Evolutionary conservation across 2,113 vertebrate genomes (phyloP).

Genomic region (Anser brachyrhynchus): DNA sequence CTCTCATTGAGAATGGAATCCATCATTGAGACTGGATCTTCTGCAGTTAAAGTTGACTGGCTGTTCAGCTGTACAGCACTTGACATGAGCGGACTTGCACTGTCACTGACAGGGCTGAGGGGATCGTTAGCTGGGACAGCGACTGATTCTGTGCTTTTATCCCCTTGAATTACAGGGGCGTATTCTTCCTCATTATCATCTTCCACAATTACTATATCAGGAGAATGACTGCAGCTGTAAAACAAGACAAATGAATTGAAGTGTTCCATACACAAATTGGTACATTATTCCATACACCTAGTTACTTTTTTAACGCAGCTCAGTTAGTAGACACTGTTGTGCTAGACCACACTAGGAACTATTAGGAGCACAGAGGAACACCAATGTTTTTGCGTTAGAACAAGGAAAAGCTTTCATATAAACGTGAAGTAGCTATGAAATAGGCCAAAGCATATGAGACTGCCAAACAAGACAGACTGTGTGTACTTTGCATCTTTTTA

Average conservation of each 20-base stretch:
- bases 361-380: neutral
- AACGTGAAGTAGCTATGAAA: neutral
- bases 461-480: neutral
- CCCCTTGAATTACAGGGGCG: conserved; percentile 76
- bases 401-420: neutral
- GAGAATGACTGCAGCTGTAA: conserved; percentile 75
- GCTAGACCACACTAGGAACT: neutral
- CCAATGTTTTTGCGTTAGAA: neutral
- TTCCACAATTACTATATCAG: conserved; percentile 90
- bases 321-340: neutral
- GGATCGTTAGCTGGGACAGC: conserved; percentile 52
- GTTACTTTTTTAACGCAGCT: neutral
- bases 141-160: conserved; percentile 57
- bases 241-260: neutral
- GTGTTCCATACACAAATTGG: neutral
- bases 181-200: conserved; percentile 82
- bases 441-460: neutral
- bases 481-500: neutral
- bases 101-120: conserved; percentile 35
- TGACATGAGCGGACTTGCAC: conserved; percentile 73
- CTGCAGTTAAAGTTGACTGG: conserved; percentile 79
- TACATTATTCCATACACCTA: neutral
- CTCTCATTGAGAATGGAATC: conserved; percentile 94
- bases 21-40: conserved; percentile 96
- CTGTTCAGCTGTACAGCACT: conserved; percentile 86